Evolutionary conservation across 2,797 vertebrate genomes (phyloP).

Genomic region (Kryptopterus vitreolus): DNA sequence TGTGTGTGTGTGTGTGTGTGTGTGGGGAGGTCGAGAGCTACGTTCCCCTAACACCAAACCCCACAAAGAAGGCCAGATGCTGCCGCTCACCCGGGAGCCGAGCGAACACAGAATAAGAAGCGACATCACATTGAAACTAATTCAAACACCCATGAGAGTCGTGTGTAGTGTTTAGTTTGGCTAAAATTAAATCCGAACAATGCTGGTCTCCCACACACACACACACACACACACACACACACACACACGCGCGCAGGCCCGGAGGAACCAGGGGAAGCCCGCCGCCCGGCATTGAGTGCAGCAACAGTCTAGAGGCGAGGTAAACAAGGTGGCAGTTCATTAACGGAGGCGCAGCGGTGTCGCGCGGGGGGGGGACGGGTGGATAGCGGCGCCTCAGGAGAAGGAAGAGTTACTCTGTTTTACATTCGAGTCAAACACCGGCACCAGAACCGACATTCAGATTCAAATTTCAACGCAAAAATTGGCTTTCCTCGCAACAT

Average conservation of each 20-base stretch:
- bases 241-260: not conserved
- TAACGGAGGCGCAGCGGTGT: constrained; percentile 16
- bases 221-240: not conserved
- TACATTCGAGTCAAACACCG: not conserved
- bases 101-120: constrained; percentile 20
- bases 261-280: constrained; percentile 13
- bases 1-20: too few relatives aligned
- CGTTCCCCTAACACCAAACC: not conserved
- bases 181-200: constrained; percentile 3
- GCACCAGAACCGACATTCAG: too few relatives aligned
- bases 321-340: constrained; percentile 34
- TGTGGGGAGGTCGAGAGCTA: constrained; percentile 9
- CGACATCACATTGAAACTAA: constrained; percentile 29
- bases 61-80: constrained; percentile 46
- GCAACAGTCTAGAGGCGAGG: constrained; percentile 17
- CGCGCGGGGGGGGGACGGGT: not conserved
- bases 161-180: not conserved
- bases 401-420: not conserved
- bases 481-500: too few relatives aligned
- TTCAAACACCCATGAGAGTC: not conserved
- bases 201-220: not conserved
- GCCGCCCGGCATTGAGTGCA: not conserved
- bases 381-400: not conserved
- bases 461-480: not conserved
- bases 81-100: constrained; percentile 36